A percentile compares a stretch with the other conserved stretches of the same genome.
Conservation (phyloP, 2,113 vertebrate species). For the Paralichthys olivaceus region DNA sequence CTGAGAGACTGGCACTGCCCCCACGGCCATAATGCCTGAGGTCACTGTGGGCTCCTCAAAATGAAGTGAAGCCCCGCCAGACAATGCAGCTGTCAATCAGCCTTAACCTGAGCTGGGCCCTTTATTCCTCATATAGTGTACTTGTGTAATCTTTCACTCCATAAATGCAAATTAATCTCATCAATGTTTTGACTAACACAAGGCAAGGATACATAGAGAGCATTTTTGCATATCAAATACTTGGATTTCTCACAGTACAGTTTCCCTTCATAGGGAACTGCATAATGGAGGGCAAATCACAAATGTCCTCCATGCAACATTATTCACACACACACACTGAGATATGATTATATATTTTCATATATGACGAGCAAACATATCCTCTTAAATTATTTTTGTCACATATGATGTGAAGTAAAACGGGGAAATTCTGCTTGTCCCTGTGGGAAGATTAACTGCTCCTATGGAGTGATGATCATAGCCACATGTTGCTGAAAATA, state of each 20-base stretch:
- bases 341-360: constrained; percentile 8
- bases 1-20: constrained; percentile 79
- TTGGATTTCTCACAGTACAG: constrained; percentile 49
- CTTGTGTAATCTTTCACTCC: constrained; percentile 79
- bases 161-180: constrained; percentile 79
- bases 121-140: constrained; percentile 79
- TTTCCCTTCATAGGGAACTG: constrained; percentile 15
- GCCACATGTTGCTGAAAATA: constrained; percentile 41
- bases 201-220: constrained; percentile 49
- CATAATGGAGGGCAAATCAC: constrained; percentile 32
- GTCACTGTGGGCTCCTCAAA: constrained; percentile 72
- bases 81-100: constrained; percentile 81
- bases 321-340: constrained; percentile 14
- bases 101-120: constrained; percentile 77
- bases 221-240: constrained; percentile 52
- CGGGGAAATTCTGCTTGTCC: constrained; percentile 8
- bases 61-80: constrained; percentile 74
- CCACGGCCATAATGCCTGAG: constrained; percentile 75
- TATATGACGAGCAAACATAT: constrained; percentile 1
- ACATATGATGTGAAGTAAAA: constrained; percentile 21
- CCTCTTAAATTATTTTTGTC: neutral
- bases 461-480: constrained; percentile 23
- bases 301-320: constrained; percentile 28
- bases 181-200: constrained; percentile 72
- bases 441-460: neutral